Conservation (phyloP, 2,797 vertebrate genomes). For the Salarias fasciatus region DNA sequence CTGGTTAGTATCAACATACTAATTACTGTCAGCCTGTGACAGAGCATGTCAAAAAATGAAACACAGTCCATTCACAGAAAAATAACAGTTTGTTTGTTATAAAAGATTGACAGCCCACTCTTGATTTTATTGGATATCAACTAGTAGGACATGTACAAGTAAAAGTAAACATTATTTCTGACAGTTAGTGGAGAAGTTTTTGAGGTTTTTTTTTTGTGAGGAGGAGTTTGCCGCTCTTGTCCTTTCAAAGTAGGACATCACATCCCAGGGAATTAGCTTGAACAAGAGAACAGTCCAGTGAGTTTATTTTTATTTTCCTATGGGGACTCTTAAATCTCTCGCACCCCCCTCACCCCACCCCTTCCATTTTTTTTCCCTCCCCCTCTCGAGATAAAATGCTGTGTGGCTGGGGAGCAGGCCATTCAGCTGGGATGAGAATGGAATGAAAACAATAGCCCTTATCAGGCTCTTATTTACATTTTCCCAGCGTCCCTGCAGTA, state of each 20-base stretch:
- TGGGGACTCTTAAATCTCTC: constrained; percentile 79
- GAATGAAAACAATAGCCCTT: constrained; percentile 92
- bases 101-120: constrained; percentile 25
- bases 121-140: constrained; percentile 22
- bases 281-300: constrained; percentile 72
- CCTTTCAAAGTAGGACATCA: constrained; percentile 71
- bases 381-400: constrained; percentile 80
- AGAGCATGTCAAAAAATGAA: constrained; percentile 54
- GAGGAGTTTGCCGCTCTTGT: constrained; percentile 47
- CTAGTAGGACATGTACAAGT: constrained; percentile 14
- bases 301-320: constrained; percentile 83
- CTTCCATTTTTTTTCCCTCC: constrained; percentile 66
- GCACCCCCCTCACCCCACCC: constrained; percentile 48
- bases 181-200: constrained; percentile 22
- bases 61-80: constrained; percentile 49
- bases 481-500: constrained; percentile 85
- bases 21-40: constrained; percentile 72
- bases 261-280: constrained; percentile 67
- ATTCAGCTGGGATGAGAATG: constrained; percentile 88
- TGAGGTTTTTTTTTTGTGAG: constrained; percentile 25
- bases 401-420: constrained; percentile 79
- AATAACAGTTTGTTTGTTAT: constrained; percentile 47
- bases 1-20: constrained; percentile 72
- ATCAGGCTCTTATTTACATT: constrained; percentile 89
- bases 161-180: constrained; percentile 30